Evolutionary conservation across 2,888 invertebrate genomes (phyloP).

Genomic region (Sesamia inferens): DNA sequence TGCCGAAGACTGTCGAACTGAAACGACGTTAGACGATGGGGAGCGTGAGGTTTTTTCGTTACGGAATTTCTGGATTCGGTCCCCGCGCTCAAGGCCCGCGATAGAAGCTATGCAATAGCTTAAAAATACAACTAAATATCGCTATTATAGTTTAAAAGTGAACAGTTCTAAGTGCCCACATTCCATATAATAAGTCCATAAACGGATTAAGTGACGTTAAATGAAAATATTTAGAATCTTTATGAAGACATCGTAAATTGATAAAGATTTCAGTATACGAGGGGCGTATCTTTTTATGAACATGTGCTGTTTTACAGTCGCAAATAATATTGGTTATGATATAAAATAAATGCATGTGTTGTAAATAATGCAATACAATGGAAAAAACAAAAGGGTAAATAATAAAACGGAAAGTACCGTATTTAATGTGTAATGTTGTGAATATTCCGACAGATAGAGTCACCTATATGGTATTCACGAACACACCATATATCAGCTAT

Average conservation of each 20-base stretch:
- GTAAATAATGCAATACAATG: neutral
- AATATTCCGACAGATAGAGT: too few relatives aligned
- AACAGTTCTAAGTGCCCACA: conserved; percentile 23
- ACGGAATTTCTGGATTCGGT: too few relatives aligned
- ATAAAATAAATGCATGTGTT: conserved; percentile 18
- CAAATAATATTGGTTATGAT: conserved; percentile 36
- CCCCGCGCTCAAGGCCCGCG: too few relatives aligned
- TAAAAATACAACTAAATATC: too few relatives aligned
- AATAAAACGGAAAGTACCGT: neutral
- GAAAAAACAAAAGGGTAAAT: conserved; percentile 3
- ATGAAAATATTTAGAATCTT: conserved; percentile 61
- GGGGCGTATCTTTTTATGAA: conserved; percentile 49
- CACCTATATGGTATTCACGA: neutral
- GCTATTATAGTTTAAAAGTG: conserved; percentile 3
- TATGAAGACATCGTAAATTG: conserved; percentile 62
- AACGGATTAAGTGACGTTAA: conserved; percentile 54
- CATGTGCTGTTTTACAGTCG: conserved; percentile 44
- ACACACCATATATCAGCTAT: neutral
- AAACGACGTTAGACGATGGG: too few relatives aligned
- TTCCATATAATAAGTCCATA: conserved; percentile 51
- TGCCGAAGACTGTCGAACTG: too few relatives aligned
- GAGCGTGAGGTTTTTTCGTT: too few relatives aligned
- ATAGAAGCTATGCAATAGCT: too few relatives aligned
- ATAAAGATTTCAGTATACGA: conserved; percentile 58
- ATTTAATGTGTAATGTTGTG: conserved; percentile 20